Base-by-base conservation (phyloP, 2,888 invertebrate species). In the Crocallis elinguaria region DNA sequence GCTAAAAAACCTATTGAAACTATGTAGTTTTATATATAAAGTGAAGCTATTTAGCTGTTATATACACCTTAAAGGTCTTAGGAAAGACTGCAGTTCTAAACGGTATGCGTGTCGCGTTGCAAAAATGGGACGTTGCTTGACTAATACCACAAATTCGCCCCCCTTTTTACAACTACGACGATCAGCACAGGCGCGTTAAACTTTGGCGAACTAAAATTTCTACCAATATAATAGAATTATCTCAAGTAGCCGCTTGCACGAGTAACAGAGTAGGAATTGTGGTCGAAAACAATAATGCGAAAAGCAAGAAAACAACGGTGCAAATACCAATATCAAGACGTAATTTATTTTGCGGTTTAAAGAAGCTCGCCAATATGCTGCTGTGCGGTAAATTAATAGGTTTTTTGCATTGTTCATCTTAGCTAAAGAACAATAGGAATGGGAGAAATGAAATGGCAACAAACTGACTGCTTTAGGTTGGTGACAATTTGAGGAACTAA, bases 261-360 rank as follows among this genome's bases (percentile, higher is more conserved):
- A 38, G 29, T 44, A 57, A 46, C n/a, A 51, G 29, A 48, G 12
- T 17, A 17, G n/a, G 12, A 38, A 49, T 37, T 58, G 57, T 56
- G 62, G 62, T 60, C 49, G 53, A 45, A 49, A 12, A 45, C 49
- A 50, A 60, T 60, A 60, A 58, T 38, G 41, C 32, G 14, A 39
- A n/a, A n/a, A 29, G 21, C 17, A 41, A 49, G 51, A 55, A 37
- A 55, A 60, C 50, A 60, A 53, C 51, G 32, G 41, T 21, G 33
- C 45, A 43, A 48, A 50, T n/a, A 50, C 49, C 46, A 57, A 46
- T 38, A 50, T 37, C 12, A 50, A 23, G 17, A 11, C 21, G 53
- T 43, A 46, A 49, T 54, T 39, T 35, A 45, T 39, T 50, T 53
- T 53, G 57, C 42, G 52, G 62, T 55, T 59, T 45, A 45, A 57